Percentiles rank a stretch among this genome's conserved stretches.
phyloP scores from a whole-genome alignment of 1,140 invertebrate species.

The Aphelinus atriplicis region DNA sequence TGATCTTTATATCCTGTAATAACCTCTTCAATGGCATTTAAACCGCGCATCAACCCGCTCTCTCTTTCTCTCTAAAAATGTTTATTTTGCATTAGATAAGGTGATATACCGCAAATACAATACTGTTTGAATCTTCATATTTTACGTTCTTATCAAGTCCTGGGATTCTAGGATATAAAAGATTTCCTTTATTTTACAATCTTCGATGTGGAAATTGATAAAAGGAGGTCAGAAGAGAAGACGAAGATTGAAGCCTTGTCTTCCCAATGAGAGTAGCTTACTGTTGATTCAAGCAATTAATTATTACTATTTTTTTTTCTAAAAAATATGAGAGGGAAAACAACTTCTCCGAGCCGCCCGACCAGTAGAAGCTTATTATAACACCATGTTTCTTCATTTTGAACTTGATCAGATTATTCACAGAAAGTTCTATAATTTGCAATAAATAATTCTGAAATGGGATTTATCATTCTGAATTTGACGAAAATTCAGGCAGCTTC shows the following conservation, averaged over 20 bases:
- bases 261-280: constrained; percentile 52
- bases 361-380: constrained; percentile 48
- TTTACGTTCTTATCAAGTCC: constrained; percentile 34
- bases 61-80: constrained; percentile 4
- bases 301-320: constrained; percentile 33
- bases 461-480: neutral
- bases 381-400: too few relatives aligned
- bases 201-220: neutral
- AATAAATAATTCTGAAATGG: too few relatives aligned
- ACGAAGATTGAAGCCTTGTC: constrained; percentile 49
- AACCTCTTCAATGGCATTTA: constrained; percentile 56
- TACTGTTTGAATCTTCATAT: constrained; percentile 9
- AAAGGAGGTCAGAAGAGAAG: constrained; percentile 44
- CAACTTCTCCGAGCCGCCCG: constrained; percentile 49
- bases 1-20: constrained; percentile 62
- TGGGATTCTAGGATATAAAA: neutral
- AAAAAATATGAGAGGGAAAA: constrained; percentile 39
- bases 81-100: constrained; percentile 12
- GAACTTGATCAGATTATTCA: too few relatives aligned
- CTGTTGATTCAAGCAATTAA: constrained; percentile 48
- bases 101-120: constrained; percentile 11
- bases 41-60: constrained; percentile 35
- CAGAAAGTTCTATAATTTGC: too few relatives aligned
- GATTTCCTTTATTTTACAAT: too few relatives aligned
- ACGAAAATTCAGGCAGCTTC: constrained; percentile 38